Base-by-base conservation (phyloP, 2,113 vertebrate genomes). In the Lonchura striata region DNA sequence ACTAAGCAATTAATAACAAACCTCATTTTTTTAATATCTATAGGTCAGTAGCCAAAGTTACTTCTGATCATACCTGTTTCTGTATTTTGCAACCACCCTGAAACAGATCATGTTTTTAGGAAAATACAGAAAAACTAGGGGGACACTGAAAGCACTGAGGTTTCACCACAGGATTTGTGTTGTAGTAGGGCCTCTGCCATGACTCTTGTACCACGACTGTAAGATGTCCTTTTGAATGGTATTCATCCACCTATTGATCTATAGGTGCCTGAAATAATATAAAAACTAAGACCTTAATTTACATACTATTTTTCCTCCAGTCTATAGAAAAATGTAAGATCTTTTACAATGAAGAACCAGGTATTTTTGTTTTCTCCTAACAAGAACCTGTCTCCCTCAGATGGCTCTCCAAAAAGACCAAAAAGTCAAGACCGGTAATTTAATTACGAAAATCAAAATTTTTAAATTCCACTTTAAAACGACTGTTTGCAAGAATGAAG, bases 141-240 rank as follows among this genome's bases (percentile, higher is more conserved):
- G 9, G 39, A 10, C 11, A 70, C 37, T 4, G 2, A 77, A 86
- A 75, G 2, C 49, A 8, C 21, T 3, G 17, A 46, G 11, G 9
- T 31, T 39, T 39, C 39, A 39, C 39, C 39, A 39, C 39, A 39
- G 39, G 20, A 83, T 71, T 39, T 28, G 2, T 52, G 37, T 57
- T 3, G 2, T 13, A 20, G 16, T 5, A 65, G 7, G 54, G 39
- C 1, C 18, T 18, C 33, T 10, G 0, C 20, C 33, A 16, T 19
- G 13, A 46, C 19, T 86, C 15, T 9, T 49, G 16, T 39, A 60
- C 25, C 16, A 21, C 5, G 23, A 30, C n/a, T 41, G 12, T 13
- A 59, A 79, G 7, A 37, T 15, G 49, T 8, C 23, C 23, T 92
- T 52, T 31, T 33, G 25, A 91, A 59, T 4, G 33, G 3, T 35